phyloP scores from a whole-genome alignment of 2,797 vertebrate species.

The Meriones psammophilus region DNA sequence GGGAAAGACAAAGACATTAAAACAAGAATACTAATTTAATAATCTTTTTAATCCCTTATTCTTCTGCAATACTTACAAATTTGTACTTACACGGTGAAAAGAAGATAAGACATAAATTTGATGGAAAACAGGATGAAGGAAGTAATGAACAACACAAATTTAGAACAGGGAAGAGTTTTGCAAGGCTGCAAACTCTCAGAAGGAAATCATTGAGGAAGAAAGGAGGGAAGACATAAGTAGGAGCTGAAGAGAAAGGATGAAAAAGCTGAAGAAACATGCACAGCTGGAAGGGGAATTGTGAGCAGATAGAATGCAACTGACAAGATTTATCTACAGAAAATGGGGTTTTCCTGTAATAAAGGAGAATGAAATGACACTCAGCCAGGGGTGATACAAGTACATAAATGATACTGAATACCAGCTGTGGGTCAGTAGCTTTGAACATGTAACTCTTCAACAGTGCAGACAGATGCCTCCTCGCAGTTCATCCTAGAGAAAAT shows the following conservation, averaged over 20 bases:
- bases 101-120: neutral
- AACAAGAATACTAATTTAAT: conserved; percentile 12
- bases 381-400: neutral
- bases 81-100: neutral
- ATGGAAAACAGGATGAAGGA: neutral
- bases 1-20: neutral
- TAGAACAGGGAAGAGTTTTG: neutral
- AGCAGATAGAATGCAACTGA: too few species aligned
- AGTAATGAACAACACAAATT: neutral
- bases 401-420: neutral
- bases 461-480: neutral
- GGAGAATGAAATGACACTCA: too few species aligned
- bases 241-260: neutral
- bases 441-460: neutral
- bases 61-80: neutral
- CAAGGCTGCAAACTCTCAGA: neutral
- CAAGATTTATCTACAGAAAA: neutral
- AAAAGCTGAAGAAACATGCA: neutral
- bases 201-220: neutral
- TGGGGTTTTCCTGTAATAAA: neutral
- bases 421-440: neutral
- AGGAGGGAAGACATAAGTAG: neutral
- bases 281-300: rapidly evolving
- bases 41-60: neutral
- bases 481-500: neutral